Base-by-base conservation (phyloP, 2,113 vertebrate genomes). In the Tragelaphus imberbis region DNA sequence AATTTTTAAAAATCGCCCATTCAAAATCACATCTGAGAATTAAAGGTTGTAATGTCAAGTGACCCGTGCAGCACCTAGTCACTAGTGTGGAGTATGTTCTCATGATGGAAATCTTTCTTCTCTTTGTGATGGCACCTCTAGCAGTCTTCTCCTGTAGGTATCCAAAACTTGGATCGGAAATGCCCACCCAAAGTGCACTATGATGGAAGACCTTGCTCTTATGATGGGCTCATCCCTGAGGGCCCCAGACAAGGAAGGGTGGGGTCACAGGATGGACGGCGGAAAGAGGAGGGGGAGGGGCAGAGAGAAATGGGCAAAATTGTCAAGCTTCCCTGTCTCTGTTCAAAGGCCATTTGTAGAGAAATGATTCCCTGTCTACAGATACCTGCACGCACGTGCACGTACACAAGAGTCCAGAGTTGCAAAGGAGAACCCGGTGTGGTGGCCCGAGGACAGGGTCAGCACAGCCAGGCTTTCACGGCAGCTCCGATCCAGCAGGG, bases 391-490 rank as follows among this genome's bases (percentile, higher is more conserved):
- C 3, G 19, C 21, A 9, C 1, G 5, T 27, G 30, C 47, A 15
- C 2, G 40, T 3, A 33, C 53, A 56, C 23, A 14, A 25, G 15
- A 1, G 4, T 63, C 3, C 21, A 15, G 12, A 53, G 15, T 33
- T 19, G 25, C 61, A 13, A 21, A 63, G 27, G 28, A 68, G n/a
- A 30, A 56, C 10, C 1, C 2, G 9, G 6, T 0, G 3, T 0
- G 27, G 30, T 17, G 30, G 1, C 63, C 44, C 2, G 30, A 65
- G 28, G 13, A n/a, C 56, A 1, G 10, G 36, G 82, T 81, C 89
- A 25, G 85, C 14, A 30, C 33, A n/a, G 7, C 14, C 21, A 25
- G 3, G 44, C 55, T 86, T 55, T 85, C 88, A 3, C 0, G 2
- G 75, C 1, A 3, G 55, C 68, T 75, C 58, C 16, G 65, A 27